phyloP scores from a whole-genome alignment of 2,888 invertebrate genomes.

The Acleris sparsana region DNA sequence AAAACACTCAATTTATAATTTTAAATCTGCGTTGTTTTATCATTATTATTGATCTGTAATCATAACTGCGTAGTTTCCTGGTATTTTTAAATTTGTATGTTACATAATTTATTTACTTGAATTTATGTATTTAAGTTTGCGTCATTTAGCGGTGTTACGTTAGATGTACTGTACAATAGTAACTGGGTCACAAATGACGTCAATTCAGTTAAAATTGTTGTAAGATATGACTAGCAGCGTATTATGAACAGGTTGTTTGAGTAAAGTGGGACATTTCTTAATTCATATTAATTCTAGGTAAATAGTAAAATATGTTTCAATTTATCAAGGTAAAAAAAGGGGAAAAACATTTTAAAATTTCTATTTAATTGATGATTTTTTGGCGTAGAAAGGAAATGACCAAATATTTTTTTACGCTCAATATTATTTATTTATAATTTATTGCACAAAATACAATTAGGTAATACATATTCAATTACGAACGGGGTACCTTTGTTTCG shows the following conservation, averaged over 20 bases:
- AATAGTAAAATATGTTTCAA: not conserved
- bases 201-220: slow-evolving; percentile 39
- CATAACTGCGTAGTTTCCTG: not conserved
- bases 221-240: slow-evolving; percentile 12
- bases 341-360: too few species aligned
- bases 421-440: too few species aligned
- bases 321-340: too few species aligned
- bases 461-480: too few species aligned
- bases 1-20: not conserved
- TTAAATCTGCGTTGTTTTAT: not conserved
- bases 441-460: too few species aligned
- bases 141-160: slow-evolving; percentile 21
- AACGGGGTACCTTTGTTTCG: too few species aligned
- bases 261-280: slow-evolving; percentile 4
- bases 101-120: slow-evolving; percentile 7
- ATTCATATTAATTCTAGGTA: slow-evolving; percentile 4
- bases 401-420: too few species aligned
- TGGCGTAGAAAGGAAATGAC: too few species aligned
- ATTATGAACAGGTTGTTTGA: slow-evolving; percentile 13
- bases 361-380: too few species aligned
- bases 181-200: slow-evolving; percentile 53
- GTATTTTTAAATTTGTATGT: not conserved
- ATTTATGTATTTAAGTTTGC: slow-evolving; percentile 17
- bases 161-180: slow-evolving; percentile 39
- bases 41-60: not conserved